Conservation (phyloP, 2,113 vertebrate genomes). For the Balaenoptera acutorostrata region DNA sequence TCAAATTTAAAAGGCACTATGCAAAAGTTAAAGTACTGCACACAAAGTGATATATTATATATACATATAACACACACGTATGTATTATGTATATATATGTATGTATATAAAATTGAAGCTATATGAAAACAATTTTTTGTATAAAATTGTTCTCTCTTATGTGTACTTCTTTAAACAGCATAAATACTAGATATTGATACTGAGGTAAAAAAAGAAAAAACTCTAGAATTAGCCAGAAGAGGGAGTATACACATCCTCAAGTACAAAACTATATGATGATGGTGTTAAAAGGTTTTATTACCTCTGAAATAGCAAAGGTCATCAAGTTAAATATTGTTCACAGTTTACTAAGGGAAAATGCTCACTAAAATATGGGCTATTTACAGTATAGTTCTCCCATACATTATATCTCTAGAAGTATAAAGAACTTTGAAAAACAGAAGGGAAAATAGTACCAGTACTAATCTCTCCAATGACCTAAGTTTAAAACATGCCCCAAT, state of each 20-base stretch:
- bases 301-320: conserved; percentile 5
- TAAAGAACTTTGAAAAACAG: background rate
- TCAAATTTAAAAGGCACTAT: conserved; percentile 5
- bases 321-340: background rate
- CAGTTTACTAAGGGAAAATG: background rate
- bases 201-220: background rate
- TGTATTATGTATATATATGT: background rate
- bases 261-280: background rate
- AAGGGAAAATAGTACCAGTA: background rate
- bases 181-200: background rate
- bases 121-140: background rate
- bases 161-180: background rate
- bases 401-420: background rate
- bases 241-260: background rate
- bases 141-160: background rate
- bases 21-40: background rate
- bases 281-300: background rate
- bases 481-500: conserved; percentile 8
- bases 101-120: background rate
- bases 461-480: background rate
- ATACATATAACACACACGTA: background rate
- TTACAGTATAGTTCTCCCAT: background rate
- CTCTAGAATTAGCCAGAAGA: background rate
- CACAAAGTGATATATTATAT: background rate
- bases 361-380: background rate